A percentile compares a stretch with the other conserved stretches of the same genome.
These are phyloP conservation scores for Chymomyza caudatula DNA, from an alignment of 2,888 invertebrate genomes.

Conservation along the genomic window DNA sequence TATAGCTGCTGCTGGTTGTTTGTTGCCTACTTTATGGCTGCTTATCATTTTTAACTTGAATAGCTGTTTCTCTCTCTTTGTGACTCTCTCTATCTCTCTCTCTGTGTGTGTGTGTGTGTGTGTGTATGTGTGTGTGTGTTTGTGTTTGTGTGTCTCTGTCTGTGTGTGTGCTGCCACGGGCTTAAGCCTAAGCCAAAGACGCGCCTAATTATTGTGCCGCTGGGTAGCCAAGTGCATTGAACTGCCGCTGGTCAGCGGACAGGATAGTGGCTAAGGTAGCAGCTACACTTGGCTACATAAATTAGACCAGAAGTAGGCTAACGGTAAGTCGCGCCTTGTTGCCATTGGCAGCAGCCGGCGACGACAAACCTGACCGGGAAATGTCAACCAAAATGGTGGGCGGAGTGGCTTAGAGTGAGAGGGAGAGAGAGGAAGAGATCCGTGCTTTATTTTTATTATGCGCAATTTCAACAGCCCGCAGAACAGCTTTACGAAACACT, in stretches of 20 bases:
- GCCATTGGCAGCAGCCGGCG: conserved; percentile 1
- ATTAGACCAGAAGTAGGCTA: conserved; percentile 21
- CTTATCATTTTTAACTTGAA: conserved; percentile 52
- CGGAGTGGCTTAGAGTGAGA: neutral
- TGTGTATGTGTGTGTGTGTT: neutral
- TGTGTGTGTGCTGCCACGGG: conserved; percentile 1
- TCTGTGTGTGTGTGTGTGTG: too few species aligned
- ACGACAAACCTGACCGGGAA: conserved; percentile 19
- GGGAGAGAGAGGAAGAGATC: neutral
- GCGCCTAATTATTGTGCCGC: conserved; percentile 55
- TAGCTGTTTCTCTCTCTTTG: too few species aligned
- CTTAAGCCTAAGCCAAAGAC: conserved; percentile 38
- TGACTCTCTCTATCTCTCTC: too few species aligned
- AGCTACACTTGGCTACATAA: conserved; percentile 31
- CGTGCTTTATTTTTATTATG: conserved; percentile 5
- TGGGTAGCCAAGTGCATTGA: conserved; percentile 36
- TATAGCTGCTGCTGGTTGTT: conserved; percentile 31
- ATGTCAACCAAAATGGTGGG: conserved; percentile 10
- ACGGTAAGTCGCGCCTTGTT: neutral
- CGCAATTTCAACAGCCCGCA: neutral
- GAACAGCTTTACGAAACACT: neutral
- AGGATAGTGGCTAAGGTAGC: neutral
- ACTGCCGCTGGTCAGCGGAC: conserved; percentile 16
- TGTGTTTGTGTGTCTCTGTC: neutral
- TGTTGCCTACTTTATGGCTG: conserved; percentile 58